Evolutionary conservation across 2,113 vertebrate genomes (phyloP).

Genomic region (Osmerus mordax): DNA sequence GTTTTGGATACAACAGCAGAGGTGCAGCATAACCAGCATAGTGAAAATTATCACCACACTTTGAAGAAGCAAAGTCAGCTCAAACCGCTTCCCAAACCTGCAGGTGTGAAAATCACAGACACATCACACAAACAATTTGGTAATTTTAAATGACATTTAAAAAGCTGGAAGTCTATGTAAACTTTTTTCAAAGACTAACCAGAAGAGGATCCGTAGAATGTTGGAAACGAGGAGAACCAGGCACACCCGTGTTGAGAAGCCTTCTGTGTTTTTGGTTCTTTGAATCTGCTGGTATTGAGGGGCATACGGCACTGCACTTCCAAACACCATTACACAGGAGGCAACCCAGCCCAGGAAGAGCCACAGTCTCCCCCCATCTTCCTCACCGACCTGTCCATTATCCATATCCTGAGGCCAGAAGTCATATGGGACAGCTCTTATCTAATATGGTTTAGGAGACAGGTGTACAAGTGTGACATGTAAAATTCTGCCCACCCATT

Average conservation of each 20-base stretch:
- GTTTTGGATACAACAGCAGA: slow-evolving; percentile 75
- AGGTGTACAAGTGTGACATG: no score
- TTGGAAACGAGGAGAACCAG: slow-evolving; percentile 5
- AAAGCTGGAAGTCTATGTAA: no score
- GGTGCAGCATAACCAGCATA: slow-evolving; percentile 77
- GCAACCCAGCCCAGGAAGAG: neutral
- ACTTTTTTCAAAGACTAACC: neutral
- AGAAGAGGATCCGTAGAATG: slow-evolving; percentile 4
- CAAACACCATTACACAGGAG: neutral
- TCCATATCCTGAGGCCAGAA: neutral
- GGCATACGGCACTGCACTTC: neutral
- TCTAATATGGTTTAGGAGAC: neutral
- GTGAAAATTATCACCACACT: slow-evolving; percentile 78
- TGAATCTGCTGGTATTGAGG: neutral
- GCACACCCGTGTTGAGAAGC: neutral
- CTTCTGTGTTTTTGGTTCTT: slow-evolving; percentile 1
- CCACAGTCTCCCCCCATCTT: slow-evolving; percentile 6
- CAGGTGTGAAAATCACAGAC: neutral
- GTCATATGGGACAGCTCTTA: neutral
- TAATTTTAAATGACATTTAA: no score
- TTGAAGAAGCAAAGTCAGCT: slow-evolving; percentile 76
- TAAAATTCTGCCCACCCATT: no score
- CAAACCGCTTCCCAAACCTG: slow-evolving; percentile 80
- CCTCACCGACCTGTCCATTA: neutral
- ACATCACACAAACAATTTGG: neutral